Base-by-base conservation (phyloP, 2,113 vertebrate genomes). In the Ranitomeya variabilis region DNA sequence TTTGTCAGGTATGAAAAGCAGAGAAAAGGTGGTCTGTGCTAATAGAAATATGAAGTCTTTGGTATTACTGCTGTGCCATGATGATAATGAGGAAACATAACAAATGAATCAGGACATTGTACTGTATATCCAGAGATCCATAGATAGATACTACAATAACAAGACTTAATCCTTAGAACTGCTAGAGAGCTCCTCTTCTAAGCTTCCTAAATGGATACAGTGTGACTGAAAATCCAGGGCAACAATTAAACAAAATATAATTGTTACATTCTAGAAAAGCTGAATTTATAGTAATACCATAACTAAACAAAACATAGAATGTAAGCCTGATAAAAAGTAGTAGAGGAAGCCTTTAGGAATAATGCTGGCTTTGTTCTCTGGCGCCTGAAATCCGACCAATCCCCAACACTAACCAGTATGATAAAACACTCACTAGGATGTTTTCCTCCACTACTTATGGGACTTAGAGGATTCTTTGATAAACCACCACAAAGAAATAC, bases 401-500 rank as follows among this genome's bases (percentile, higher is more conserved):
- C 59, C 23, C 69, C 45, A n/a, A 10, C 81, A 86, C 83, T 89
- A 89, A 88, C 80, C 52, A 55, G 54, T 87, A 74, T 91, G 90
- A 86, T 76, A 81, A 85, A 91, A 91, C 86, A 88, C 21, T 80
- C 88, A 84, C 74, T 88, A 90, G 81, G 86, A 91, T 88, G 76
- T 62, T 85, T 90, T 57, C 37, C 59, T 21, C 60, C n/a, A 26
- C 26, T 31, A 15, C 74, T 86, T 23, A 11, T 59, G 78, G 57
- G 60, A 80, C 54, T 80, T 51, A 45, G 76, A 52, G 73, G 69
- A 23, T 85, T 89, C 80, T 85, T 80, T 60, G 37, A 86, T 80
- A 89, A 86, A 60, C 31, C 55, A 73, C 23, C 55, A 37, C 85
- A 87, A 79, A 87, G 76, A 79, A 13, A 67, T 14, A 66, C 73